Base-by-base conservation (phyloP, 2,888 invertebrate species). In the Actias luna region DNA sequence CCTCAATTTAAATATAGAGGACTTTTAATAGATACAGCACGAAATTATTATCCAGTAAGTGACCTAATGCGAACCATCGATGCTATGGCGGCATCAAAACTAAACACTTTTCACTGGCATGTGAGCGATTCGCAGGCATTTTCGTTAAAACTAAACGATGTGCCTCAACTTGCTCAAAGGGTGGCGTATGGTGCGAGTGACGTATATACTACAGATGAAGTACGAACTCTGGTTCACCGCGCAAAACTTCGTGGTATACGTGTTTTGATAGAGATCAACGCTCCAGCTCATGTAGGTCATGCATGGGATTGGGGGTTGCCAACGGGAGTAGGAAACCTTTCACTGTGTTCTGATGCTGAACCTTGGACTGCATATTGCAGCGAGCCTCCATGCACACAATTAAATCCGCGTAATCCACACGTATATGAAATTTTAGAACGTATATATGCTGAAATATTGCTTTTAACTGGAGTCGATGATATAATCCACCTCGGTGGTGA, bases 71-170 rank as follows among this genome's bases (percentile, higher is more conserved):
- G 94, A 8, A 95, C 96, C 22, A 87, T 98, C 75, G 95, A 97
- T 63, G 98, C 95, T 4, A 98, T 98, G 98, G 95, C 96, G 0
- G 94, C 96, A 66, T 95, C 95, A 67, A 98, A 98, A 88, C 87
- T 98, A 61, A 98, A 98, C 85, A 96, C 97, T 0, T 96, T 98
- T 78, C 98, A 98, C 81, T 98, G 98, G 98, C 96, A 96, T 75
- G 93, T 96, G 29, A 95, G 95, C 1, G 98, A 98, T 82, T 96
- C 97, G 4, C 97, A 98, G 83, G 96, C 97, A 66, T 98, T 98
- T 89, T 98, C 98, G 0, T 95, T 97, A 78, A 94, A 95, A 66
- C 94, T 96, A 63, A 94, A 95, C 22, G 93, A 94, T 67, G 94
- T 95, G 65, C 97, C 97, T 0, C 94, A 96, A 78, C 87, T 97